phyloP scores from a whole-genome alignment of 1,140 invertebrate genomes.

The Chironomus tepperi region DNA sequence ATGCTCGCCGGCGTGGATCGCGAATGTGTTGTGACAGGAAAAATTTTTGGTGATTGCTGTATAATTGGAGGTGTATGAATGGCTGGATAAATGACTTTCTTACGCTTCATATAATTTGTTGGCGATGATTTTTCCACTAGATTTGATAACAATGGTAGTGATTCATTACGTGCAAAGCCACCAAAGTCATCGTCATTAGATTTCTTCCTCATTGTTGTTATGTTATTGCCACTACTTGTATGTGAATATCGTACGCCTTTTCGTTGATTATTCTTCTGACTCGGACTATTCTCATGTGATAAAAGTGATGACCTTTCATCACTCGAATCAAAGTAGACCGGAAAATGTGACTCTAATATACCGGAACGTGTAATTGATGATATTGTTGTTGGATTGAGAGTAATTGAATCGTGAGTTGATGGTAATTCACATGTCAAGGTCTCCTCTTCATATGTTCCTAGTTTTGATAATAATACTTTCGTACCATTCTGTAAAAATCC shows the following conservation, averaged over 20 bases:
- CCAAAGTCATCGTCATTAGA: constrained; percentile 37
- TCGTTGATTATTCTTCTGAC: constrained; percentile 28
- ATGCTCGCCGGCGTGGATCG: neutral
- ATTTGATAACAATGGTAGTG: constrained; percentile 32
- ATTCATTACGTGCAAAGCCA: constrained; percentile 33
- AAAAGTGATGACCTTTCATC: constrained; percentile 22
- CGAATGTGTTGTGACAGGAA: neutral
- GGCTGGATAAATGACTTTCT: constrained; percentile 26
- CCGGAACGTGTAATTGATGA: constrained; percentile 30
- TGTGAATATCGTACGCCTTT: constrained; percentile 29
- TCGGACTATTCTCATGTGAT: constrained; percentile 29
- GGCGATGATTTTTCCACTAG: constrained; percentile 25
- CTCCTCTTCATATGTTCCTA: neutral
- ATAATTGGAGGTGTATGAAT: constrained; percentile 22
- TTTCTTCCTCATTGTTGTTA: constrained; percentile 31
- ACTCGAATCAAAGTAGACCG: constrained; percentile 25
- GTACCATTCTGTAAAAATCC: neutral
- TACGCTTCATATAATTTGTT: constrained; percentile 26
- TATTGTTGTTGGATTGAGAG: constrained; percentile 1
- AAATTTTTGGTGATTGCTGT: neutral
- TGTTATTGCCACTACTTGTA: constrained; percentile 31
- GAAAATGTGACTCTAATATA: constrained; percentile 39
- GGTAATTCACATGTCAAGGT: neutral
- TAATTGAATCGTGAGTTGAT: neutral
- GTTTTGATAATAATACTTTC: neutral